Evolutionary conservation across 1,140 invertebrate genomes (phyloP).

Genomic region (Caenorhabditis remanei): DNA sequence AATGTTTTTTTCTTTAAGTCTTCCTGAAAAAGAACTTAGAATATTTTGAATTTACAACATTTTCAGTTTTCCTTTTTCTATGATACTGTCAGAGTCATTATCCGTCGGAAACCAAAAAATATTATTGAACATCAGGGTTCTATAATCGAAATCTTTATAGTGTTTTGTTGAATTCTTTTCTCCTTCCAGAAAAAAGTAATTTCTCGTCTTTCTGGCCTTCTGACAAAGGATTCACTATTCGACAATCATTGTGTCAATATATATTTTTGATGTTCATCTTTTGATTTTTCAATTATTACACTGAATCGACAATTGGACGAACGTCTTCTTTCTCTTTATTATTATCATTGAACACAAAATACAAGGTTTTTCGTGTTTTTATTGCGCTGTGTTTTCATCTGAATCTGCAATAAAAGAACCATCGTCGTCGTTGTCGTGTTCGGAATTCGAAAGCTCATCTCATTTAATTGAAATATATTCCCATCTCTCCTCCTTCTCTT

Average conservation of each 20-base stretch:
- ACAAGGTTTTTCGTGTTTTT: background rate
- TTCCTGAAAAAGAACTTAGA: background rate
- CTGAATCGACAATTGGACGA: background rate
- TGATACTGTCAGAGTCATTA: no score
- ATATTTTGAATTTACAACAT: no score
- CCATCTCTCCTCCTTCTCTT: background rate
- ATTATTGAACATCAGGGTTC: no score
- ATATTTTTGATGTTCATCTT: background rate
- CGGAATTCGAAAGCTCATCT: constrained; percentile 7
- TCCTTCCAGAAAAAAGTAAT: no score
- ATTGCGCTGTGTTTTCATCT: background rate
- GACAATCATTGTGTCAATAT: no score
- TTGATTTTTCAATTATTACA: background rate
- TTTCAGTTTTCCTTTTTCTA: no score
- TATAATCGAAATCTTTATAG: no score
- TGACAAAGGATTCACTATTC: no score
- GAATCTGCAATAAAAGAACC: background rate
- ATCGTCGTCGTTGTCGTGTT: background rate
- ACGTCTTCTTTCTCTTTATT: background rate
- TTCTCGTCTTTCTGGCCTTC: no score
- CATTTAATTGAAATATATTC: constrained; percentile 7
- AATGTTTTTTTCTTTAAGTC: no score
- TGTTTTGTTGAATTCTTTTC: no score
- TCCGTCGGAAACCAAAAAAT: no score
- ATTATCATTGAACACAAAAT: background rate